A percentile compares a stretch with the other conserved stretches of the same genome.
Evolutionary conservation across 2,797 vertebrate genomes (phyloP).

Genomic region (Enteromius viviparus): DNA sequence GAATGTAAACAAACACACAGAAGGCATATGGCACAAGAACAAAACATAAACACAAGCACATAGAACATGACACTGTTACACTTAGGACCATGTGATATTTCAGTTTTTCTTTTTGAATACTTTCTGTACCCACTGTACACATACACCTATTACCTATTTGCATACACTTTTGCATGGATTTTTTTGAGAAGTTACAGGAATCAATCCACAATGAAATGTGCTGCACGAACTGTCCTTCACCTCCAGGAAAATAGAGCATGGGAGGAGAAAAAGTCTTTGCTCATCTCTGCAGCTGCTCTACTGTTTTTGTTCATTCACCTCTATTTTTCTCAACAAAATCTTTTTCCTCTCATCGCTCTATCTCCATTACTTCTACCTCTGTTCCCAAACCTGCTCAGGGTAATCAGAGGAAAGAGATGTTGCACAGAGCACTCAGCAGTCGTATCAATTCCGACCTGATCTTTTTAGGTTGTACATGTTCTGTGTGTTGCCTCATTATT

Average conservation of each 20-base stretch:
- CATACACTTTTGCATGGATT: too few relatives aligned
- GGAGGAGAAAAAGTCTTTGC: background rate
- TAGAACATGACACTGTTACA: too few relatives aligned
- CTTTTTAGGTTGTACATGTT: conserved; percentile 33
- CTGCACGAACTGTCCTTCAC: background rate
- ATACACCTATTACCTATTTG: too few relatives aligned
- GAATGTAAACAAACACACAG: too few relatives aligned
- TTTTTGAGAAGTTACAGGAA: too few relatives aligned
- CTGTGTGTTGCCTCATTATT: conserved; percentile 11
- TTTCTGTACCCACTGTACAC: too few relatives aligned
- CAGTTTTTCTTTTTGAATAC: too few relatives aligned
- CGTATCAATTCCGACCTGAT: conserved; percentile 15
- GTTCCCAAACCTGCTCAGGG: conserved; percentile 12
- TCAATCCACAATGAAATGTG: background rate
- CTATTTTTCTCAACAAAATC: background rate
- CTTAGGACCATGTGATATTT: too few relatives aligned
- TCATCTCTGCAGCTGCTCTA: conserved; percentile 16
- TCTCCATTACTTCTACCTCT: conserved; percentile 19
- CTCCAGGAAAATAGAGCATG: background rate
- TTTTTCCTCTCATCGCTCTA: background rate
- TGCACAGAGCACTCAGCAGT: conserved; percentile 10
- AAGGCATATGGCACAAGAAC: too few relatives aligned
- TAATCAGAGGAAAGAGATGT: background rate
- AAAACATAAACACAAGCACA: too few relatives aligned
- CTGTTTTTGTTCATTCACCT: background rate